phyloP scores from a whole-genome alignment of 2,113 vertebrate species.

The Porphyrio hochstetteri region DNA sequence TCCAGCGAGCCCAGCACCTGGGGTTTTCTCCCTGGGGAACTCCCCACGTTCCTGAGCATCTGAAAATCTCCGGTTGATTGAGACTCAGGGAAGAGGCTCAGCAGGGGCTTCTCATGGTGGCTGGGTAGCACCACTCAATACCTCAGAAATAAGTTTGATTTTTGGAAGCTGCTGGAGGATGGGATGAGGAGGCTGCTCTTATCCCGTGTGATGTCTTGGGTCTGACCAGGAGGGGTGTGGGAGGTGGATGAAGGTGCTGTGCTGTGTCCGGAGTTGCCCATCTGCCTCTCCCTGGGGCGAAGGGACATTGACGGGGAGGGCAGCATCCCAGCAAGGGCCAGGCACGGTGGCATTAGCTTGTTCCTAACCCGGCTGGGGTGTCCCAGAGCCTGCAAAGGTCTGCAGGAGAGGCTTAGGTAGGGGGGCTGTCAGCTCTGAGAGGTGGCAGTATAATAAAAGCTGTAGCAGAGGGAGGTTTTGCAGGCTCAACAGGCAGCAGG shows the following conservation, averaged over 20 bases:
- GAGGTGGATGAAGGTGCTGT: not conserved
- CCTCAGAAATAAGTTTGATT: accelerated
- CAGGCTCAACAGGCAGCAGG: not conserved
- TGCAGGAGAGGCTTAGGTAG: not conserved
- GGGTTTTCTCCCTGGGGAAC: not conserved
- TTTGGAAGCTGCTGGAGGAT: not conserved
- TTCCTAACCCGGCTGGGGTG: not conserved
- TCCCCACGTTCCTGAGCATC: not conserved
- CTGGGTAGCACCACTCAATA: not conserved
- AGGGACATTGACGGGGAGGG: accelerated
- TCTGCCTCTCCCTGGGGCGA: too few species aligned
- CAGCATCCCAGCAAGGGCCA: not conserved
- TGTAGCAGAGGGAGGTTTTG: not conserved
- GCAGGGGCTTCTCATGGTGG: not conserved
- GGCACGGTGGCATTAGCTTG: not conserved
- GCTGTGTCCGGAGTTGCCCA: too few species aligned
- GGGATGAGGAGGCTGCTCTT: not conserved
- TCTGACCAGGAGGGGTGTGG: not conserved
- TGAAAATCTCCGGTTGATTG: not conserved
- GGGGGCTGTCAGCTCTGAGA: not conserved
- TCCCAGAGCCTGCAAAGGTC: not conserved
- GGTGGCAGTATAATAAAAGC: not conserved
- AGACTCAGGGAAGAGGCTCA: not conserved
- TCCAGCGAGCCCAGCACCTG: accelerated
- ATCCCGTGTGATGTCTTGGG: not conserved